Evolutionary conservation across 30 jellyfish, hydroid and myxozoan species (phyloP), one percentile per base, ranked within the genome.

Genomic region (Nemopilema nomurai): DNA sequence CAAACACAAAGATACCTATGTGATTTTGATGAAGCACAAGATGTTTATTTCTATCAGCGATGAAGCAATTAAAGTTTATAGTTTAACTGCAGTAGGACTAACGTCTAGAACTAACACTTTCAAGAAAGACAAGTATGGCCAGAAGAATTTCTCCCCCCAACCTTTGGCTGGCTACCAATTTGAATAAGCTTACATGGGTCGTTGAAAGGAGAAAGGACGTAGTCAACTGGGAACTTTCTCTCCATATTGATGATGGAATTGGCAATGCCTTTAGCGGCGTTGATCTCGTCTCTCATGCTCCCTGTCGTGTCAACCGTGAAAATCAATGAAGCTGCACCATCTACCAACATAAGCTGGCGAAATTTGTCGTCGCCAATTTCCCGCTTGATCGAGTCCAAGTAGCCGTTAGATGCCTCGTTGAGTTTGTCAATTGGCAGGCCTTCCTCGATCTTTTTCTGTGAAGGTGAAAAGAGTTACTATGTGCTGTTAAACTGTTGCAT

Each of bases 261-360:
- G 1, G 94, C 98, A 19, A 87, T 81, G 24, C 69, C 69, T 33
- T 66, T 86, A 16, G 95, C 98, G 0, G 91, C 91, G 28, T 52
- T 49, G 67, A 92, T 92, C 41, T 92, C 98, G 29, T 82, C 91
- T 27, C 70, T 53, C 98, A 92, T 92, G 68, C 96, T 77, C 1
- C 96, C 94, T 4, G 98, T 92, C n/a, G 98, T 86, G 63, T 92
- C 98, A 20, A 92, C 83, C 21, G 90, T 63, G 64, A 92, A 92
- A 88, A 86, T 86, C 62, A 92, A 85, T 0, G 98, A 67, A 0
- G 96, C 91, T 1, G 51, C 89, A 1, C 96, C 96, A 7, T 71
- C 76, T 21, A 25, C 82, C 27, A 88, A n/a, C 80, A 91, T 63
- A 67, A 91, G 71, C 76, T 85, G 90, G 62, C 83, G 69, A 65